A percentile compares a stretch with the other conserved stretches of the same genome.
These are phyloP conservation scores for Trogon surrucura DNA, from an alignment of 2,113 vertebrate species.

Conservation along the genomic window DNA sequence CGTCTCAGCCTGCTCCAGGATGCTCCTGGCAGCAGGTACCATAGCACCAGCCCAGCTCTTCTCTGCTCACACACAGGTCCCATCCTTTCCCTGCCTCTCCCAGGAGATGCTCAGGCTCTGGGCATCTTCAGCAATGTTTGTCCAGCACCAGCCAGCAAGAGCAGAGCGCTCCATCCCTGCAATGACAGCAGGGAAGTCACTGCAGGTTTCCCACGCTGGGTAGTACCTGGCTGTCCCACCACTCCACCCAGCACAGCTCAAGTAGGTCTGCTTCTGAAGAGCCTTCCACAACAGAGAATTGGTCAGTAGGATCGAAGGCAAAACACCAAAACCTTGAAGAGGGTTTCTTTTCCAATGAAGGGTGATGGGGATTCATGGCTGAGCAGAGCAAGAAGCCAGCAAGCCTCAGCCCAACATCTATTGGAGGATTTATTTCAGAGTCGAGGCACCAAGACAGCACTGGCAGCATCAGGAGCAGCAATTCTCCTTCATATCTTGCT, in stretches of 20 bases:
- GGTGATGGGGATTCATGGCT: not conserved
- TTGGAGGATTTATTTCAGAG: not conserved
- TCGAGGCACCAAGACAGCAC: not conserved
- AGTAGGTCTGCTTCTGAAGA: not conserved
- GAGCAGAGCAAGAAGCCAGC: not conserved
- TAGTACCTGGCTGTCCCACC: not conserved
- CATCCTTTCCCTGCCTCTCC: not conserved
- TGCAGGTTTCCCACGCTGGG: accelerated
- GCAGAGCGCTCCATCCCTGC: not conserved
- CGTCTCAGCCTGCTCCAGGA: not conserved
- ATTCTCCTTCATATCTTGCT: constrained; percentile 11
- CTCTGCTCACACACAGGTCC: not conserved
- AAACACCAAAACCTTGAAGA: not conserved
- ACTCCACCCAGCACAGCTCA: not conserved
- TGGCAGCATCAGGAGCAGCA: not conserved
- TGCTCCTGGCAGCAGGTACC: accelerated
- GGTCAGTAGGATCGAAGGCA: accelerated
- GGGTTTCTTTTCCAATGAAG: not conserved
- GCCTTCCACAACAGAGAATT: not conserved
- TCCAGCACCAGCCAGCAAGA: not conserved
- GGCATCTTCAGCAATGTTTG: accelerated
- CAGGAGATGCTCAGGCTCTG: not conserved
- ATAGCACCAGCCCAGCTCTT: not conserved
- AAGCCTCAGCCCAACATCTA: not conserved
- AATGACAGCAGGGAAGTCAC: accelerated